Percentiles rank a stretch among this genome's conserved stretches.
Conservation (phyloP, 2,113 vertebrate species). For the Antechinus stuartii region DNA sequence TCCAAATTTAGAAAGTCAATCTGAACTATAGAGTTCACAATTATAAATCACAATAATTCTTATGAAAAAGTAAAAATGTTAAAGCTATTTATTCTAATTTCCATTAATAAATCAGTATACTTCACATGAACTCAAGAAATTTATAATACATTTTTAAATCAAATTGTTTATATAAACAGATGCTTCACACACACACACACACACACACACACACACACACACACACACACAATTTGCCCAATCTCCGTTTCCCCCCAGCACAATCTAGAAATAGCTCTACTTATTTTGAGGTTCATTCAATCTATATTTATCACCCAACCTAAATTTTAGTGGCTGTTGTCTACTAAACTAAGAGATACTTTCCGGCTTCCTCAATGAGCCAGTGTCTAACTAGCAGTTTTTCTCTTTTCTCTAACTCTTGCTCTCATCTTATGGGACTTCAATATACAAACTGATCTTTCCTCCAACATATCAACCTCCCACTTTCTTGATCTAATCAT, state of each 20-base stretch:
- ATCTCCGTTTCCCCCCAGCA: neutral
- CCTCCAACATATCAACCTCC: neutral
- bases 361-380: neutral
- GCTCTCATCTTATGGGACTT: neutral
- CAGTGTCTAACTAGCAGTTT: neutral
- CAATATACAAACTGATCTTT: neutral
- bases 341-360: neutral
- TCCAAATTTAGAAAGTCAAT: neutral
- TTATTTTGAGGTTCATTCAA: neutral
- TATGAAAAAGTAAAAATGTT: neutral
- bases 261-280: neutral
- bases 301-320: neutral
- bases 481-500: neutral
- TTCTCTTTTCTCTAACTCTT: neutral
- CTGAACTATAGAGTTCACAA: neutral
- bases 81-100: neutral
- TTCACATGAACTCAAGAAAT: neutral
- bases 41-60: neutral
- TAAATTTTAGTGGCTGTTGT: neutral
- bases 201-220: too few relatives aligned
- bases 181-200: too few relatives aligned
- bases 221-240: neutral
- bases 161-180: neutral
- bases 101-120: neutral
- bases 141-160: neutral